A percentile compares a stretch with the other conserved stretches of the same genome.
Evolutionary conservation across 2,888 invertebrate species (phyloP).

Genomic region (Polydrusus pterygomalis): DNA sequence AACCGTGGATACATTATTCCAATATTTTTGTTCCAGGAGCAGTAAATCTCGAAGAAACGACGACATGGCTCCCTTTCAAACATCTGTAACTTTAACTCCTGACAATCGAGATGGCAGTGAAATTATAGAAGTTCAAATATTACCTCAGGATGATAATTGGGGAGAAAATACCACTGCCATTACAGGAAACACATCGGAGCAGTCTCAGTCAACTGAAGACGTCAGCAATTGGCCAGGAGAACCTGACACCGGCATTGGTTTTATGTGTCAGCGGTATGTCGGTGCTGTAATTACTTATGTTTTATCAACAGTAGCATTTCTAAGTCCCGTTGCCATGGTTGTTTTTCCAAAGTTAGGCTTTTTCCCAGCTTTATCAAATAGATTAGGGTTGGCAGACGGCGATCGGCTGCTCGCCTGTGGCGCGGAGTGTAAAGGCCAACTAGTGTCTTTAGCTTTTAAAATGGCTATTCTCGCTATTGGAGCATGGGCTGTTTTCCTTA

Average conservation of each 20-base stretch:
- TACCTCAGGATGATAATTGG: constrained; percentile 98
- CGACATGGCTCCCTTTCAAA: constrained; percentile 91
- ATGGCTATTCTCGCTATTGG: constrained; percentile 91
- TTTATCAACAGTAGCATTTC: constrained; percentile 87
- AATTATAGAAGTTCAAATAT: constrained; percentile 95
- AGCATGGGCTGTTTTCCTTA: constrained; percentile 93
- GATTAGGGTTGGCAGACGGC: constrained; percentile 81
- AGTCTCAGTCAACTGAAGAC: constrained; percentile 95
- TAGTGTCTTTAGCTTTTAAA: constrained; percentile 94
- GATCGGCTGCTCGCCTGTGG: constrained; percentile 87
- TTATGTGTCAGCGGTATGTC: constrained; percentile 87
- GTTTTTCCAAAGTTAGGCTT: constrained; percentile 93
- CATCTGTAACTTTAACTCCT: constrained; percentile 86
- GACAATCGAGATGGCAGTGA: constrained; percentile 90
- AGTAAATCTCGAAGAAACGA: constrained; percentile 79
- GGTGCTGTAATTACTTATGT: constrained; percentile 87
- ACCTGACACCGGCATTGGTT: constrained; percentile 82
- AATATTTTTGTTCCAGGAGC: constrained; percentile 68
- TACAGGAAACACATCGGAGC: constrained; percentile 97
- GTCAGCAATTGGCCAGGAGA: constrained; percentile 87
- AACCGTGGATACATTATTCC: too few species aligned
- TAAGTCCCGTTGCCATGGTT: constrained; percentile 96
- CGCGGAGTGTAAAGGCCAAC: constrained; percentile 94
- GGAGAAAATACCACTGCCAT: constrained; percentile 98
- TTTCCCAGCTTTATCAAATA: constrained; percentile 83